Base-by-base conservation (phyloP, 2,113 vertebrate genomes). In the Papio anubis region DNA sequence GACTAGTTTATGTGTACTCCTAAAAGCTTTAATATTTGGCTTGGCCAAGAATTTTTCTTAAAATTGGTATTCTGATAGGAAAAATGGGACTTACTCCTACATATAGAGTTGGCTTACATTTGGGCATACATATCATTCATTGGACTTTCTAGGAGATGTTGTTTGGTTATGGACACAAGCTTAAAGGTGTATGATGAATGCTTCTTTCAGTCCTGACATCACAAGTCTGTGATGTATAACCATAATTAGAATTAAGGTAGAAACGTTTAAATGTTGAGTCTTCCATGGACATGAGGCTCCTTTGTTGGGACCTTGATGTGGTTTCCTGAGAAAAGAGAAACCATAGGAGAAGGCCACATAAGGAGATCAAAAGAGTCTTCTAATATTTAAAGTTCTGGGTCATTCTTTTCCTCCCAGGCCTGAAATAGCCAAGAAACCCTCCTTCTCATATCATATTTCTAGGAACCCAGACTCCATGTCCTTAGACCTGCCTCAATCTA, bases 321-420 rank as follows among this genome's bases (percentile, higher is more conserved):
- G 48, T 57, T 86, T 96, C 76, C 50, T n/a, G 21, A 90, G n/a
- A 95, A 52, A 90, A 90, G 52, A 91, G 35, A 87, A 72, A 20
- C n/a, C 52, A 50, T 1, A 72, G 32, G 64, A 88, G 20, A 78
- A 38, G 23, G 4, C 38, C 40, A 66, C 2, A 1, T 81, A 38
- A 64, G 57, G 20, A 30, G 23, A 70, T 35, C 66, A 43, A 20
- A 76, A 38, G 64, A 32, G 7, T 66, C 35, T 57, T 82, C 48
- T 70, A 38, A 35, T 75, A 11, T 75, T 83, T 89, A n/a, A 90
- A 93, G n/a, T 70, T 90, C 9, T 55, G n/a, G 40, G 38, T 78
- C 40, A 48, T 86, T 55, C 35, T 88, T 95, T 91, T 84, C 38
- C 20, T 93, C 38, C 73, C 5, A 72, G 72, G 17, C 38, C 20